A percentile compares a stretch with the other conserved stretches of the same genome.
Evolutionary conservation across 2,113 vertebrate genomes (phyloP).

Genomic region (Malaclemys terrapin): DNA sequence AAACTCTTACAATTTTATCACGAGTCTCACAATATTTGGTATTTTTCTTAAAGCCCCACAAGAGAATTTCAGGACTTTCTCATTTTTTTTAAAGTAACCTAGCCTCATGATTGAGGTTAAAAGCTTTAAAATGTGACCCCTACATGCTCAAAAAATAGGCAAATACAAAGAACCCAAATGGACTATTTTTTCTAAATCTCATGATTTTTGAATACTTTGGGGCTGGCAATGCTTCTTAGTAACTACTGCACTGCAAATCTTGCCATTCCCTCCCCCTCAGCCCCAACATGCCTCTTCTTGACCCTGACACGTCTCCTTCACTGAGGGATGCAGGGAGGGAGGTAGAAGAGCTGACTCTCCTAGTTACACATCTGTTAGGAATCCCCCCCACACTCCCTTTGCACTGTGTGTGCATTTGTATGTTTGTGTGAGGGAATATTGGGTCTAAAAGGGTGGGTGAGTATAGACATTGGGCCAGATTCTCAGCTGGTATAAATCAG

Average conservation of each 20-base stretch:
- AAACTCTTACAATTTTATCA: not conserved
- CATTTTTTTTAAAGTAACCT: not conserved
- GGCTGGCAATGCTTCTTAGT: not conserved
- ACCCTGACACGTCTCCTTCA: not conserved
- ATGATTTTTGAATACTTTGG: not conserved
- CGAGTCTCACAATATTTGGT: rapidly evolving
- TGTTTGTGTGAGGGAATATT: conserved; percentile 1
- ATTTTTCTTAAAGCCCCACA: not conserved
- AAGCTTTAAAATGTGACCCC: not conserved
- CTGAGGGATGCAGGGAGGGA: not conserved
- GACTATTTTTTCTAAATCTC: not conserved
- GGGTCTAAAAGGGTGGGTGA: not conserved
- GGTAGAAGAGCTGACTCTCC: rapidly evolving
- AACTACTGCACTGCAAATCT: not conserved
- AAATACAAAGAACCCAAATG: not conserved
- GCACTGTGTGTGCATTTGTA: not conserved
- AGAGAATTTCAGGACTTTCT: not conserved
- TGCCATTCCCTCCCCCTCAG: not conserved
- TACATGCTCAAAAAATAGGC: not conserved
- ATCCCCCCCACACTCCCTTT: not conserved
- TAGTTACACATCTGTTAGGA: not conserved
- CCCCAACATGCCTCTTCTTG: not conserved
- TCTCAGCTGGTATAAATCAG: not conserved
- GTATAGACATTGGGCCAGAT: not conserved
- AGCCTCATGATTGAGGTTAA: not conserved